Evolutionary conservation across 2,113 vertebrate genomes (phyloP).

Genomic region (Gymnobelideus leadbeateri): DNA sequence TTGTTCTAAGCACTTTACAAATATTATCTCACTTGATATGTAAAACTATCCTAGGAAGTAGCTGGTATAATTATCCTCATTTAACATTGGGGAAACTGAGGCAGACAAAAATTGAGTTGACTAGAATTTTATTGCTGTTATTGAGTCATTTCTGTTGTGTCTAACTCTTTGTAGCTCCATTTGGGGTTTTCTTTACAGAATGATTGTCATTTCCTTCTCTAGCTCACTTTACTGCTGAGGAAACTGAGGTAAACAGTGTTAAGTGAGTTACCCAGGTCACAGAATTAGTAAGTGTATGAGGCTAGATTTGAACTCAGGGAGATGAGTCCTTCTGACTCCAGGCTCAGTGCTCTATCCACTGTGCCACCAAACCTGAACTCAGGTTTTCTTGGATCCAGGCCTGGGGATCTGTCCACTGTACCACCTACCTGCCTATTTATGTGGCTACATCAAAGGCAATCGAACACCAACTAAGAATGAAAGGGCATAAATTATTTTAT

Average conservation of each 20-base stretch:
- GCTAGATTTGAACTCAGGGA: neutral
- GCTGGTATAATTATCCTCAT: neutral
- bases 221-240: neutral
- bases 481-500: neutral
- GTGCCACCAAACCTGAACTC: neutral
- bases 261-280: neutral
- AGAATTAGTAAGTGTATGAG: neutral
- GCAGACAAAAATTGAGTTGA: neutral
- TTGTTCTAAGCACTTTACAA: neutral
- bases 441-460: neutral
- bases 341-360: neutral
- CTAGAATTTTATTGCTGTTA: neutral
- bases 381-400: neutral
- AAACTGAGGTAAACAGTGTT: neutral
- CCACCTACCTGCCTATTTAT: neutral
- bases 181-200: neutral
- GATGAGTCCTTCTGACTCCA: neutral
- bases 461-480: constrained; percentile 21
- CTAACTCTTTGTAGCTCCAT: neutral
- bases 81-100: neutral
- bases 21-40: neutral
- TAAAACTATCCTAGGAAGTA: neutral
- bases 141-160: neutral
- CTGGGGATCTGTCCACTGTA: neutral
- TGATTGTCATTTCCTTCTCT: neutral